Percentiles rank a stretch among this genome's conserved stretches.
Evolutionary conservation across 2,888 invertebrate species (phyloP).

Genomic region (Ischnus inquisitorius): DNA sequence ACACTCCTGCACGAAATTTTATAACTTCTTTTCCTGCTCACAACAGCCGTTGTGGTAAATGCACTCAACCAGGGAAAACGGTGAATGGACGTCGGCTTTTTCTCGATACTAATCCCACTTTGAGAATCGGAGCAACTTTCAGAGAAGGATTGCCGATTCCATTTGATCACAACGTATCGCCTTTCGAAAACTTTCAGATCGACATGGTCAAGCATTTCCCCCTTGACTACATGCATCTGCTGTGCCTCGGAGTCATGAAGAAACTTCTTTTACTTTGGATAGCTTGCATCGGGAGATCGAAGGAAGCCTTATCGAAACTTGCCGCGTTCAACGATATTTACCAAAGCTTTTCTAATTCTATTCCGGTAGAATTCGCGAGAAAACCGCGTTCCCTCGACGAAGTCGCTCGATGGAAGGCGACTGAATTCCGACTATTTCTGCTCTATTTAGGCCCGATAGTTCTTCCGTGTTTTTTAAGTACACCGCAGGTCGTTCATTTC

Average conservation of each 20-base stretch:
- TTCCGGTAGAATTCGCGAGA: constrained; percentile 22
- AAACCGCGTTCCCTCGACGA: constrained; percentile 23
- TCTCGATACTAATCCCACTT: constrained; percentile 10
- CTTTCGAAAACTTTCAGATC: constrained; percentile 39
- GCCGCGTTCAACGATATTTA: constrained; percentile 11
- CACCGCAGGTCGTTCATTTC: constrained; percentile 69
- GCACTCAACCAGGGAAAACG: constrained; percentile 37
- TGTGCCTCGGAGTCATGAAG: no score
- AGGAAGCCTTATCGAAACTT: constrained; percentile 2
- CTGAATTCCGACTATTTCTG: constrained; percentile 75
- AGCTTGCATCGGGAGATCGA: constrained; percentile 12
- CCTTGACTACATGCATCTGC: constrained; percentile 60
- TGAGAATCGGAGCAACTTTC: constrained; percentile 50
- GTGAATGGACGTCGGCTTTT: constrained; percentile 46
- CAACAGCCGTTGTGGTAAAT: constrained; percentile 52
- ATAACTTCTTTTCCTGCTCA: not conserved
- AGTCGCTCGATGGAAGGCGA: constrained; percentile 76
- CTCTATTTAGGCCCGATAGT: constrained; percentile 76
- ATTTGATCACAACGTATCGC: constrained; percentile 27
- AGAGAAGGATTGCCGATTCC: constrained; percentile 11
- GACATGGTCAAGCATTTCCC: constrained; percentile 55
- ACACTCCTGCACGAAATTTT: constrained; percentile 60
- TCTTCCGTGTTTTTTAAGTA: constrained; percentile 62
- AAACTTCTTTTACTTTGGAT: constrained; percentile 50
- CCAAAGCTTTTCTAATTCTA: not conserved